Evolutionary conservation across 2,797 vertebrate species (phyloP).

Genomic region (Falco cherrug): DNA sequence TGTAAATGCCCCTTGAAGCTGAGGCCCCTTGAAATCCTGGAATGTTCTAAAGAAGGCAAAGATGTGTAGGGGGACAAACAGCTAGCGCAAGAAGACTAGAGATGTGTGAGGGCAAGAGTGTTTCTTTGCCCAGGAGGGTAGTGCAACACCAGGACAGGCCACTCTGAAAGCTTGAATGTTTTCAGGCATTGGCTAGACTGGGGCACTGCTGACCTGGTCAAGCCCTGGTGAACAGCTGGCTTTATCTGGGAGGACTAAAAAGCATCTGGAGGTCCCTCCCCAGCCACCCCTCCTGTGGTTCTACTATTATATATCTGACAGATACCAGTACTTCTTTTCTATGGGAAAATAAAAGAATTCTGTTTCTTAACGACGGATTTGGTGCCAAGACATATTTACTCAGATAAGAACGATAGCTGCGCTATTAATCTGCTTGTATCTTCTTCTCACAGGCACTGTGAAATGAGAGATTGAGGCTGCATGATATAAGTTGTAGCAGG

Average conservation of each 20-base stretch:
- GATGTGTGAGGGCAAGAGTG: background rate
- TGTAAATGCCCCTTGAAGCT: background rate
- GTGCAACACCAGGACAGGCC: background rate
- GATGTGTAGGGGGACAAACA: background rate
- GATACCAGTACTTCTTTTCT: background rate
- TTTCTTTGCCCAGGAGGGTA: background rate
- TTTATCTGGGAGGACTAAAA: background rate
- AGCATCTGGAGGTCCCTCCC: background rate
- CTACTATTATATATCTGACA: background rate
- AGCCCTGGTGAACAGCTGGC: background rate
- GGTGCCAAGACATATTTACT: background rate
- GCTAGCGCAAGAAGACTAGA: background rate
- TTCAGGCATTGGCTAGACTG: background rate
- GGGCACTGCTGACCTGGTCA: background rate
- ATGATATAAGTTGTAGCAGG: background rate
- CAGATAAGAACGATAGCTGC: background rate
- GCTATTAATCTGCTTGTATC: background rate
- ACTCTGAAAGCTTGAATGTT: background rate
- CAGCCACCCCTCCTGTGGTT: background rate
- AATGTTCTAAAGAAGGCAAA: background rate
- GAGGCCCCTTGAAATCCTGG: background rate
- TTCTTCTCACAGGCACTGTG: background rate
- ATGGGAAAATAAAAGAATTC: conserved; percentile 27
- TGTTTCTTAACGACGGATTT: background rate
- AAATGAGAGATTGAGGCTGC: background rate